Evolutionary conservation across 2,888 invertebrate genomes (phyloP).

Genomic region (Ormyrus nitidulus): DNA sequence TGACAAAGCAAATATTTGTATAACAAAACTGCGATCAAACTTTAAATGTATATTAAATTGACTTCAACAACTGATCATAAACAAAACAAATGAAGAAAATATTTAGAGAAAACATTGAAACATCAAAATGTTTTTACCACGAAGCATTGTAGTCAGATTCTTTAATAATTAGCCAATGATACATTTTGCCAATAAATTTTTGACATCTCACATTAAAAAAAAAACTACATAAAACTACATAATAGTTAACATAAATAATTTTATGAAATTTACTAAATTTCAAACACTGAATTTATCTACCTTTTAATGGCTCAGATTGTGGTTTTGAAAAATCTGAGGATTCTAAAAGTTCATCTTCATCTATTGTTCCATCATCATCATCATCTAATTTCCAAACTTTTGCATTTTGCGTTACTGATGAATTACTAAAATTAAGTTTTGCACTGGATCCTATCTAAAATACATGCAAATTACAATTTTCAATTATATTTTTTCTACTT

Average conservation of each 20-base stretch:
- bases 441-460: conserved; percentile 80
- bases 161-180: not conserved
- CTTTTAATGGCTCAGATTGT: conserved; percentile 87
- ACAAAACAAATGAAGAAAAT: too few relatives aligned
- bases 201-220: too few relatives aligned
- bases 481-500: not conserved
- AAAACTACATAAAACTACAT: too few relatives aligned
- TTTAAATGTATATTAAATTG: too few relatives aligned
- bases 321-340: conserved; percentile 94
- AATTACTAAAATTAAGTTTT: conserved; percentile 75
- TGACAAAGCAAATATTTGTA: too few relatives aligned
- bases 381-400: conserved; percentile 88
- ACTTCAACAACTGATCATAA: too few relatives aligned
- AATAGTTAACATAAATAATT: too few relatives aligned
- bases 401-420: conserved; percentile 62
- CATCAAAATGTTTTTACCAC: too few relatives aligned
- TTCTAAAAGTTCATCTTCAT: conserved; percentile 92
- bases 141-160: not conserved
- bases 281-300: conserved; percentile 74
- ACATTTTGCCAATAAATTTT: too few relatives aligned
- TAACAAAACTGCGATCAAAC: too few relatives aligned
- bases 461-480: not conserved
- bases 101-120: too few relatives aligned
- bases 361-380: conserved; percentile 86
- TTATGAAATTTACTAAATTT: too few relatives aligned